Evolutionary conservation across 2,113 vertebrate genomes (phyloP), one percentile per base, ranked within the genome.

Genomic region (Steatornis caripensis): DNA sequence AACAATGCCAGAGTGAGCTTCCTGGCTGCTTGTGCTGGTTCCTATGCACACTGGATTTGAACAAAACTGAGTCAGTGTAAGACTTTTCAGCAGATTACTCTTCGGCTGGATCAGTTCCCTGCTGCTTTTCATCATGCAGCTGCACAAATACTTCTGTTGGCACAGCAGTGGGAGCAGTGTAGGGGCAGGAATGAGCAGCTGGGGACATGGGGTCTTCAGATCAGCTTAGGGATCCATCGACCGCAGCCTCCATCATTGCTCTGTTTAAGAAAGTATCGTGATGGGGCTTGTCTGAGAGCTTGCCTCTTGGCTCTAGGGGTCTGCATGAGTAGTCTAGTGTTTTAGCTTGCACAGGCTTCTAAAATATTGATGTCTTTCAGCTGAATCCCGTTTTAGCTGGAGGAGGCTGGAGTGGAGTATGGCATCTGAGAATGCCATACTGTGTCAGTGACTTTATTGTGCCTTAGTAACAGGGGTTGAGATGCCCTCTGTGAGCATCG

Each of bases 71-170:
- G 55, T 89, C 55, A 71, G 61, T 91, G 1, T 81, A 71, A 94
- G 72, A 84, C 86, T 87, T 92, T 89, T 84, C 87, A 93, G 61
- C 89, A 94, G 91, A 71, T 89, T 94, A 64, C 65, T 89, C 69
- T 94, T 84, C 58, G 57, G 48, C 91, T 95, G 89, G 83, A 93
- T 95, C 86, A 62, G 49, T 95, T 96, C 76, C 94, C 76, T 77
- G 86, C 76, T 94, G 87, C 81, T 94, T 95, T 96, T 97, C 87
- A 71, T 91, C 53, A 32, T 2, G 8, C 87, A 96, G 95, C 91
- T 97, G 93, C 81, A 69, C 65, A 94, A 96, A 93, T 82, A 64
- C 55, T 91, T 94, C 76, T 84, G 80, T 94, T 94, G 93, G 87
- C 81, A 78, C 87, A 92, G 81, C 89, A 84, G 69, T 76, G 57